Evolutionary conservation across 1,140 invertebrate species (phyloP).

Genomic region (Dreissena rostriformis): DNA sequence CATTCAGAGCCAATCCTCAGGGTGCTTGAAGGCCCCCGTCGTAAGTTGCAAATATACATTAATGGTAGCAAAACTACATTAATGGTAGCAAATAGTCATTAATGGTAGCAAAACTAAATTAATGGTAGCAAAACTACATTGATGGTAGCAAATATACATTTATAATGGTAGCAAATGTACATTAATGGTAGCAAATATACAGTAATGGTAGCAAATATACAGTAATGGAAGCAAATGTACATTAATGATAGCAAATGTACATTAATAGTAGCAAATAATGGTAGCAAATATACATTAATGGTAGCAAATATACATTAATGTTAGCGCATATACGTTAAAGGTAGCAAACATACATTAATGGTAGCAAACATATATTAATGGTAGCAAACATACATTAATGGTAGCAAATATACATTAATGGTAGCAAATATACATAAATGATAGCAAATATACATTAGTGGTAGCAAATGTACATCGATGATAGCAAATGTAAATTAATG

Average conservation of each 20-base stretch:
- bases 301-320: slow-evolving; percentile 29
- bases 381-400: slow-evolving; percentile 28
- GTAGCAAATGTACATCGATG: no score
- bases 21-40: slow-evolving; percentile 71
- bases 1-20: slow-evolving; percentile 62
- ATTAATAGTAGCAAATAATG: no score
- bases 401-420: slow-evolving; percentile 29
- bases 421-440: slow-evolving; percentile 26
- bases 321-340: no score
- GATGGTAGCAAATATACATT: slow-evolving; percentile 38
- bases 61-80: slow-evolving; percentile 33
- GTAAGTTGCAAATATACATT: slow-evolving; percentile 59
- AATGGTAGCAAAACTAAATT: no score
- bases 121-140: no score
- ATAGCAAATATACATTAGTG: background rate
- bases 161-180: slow-evolving; percentile 20
- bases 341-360: slow-evolving; percentile 28
- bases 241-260: background rate
- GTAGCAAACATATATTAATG: slow-evolving; percentile 27
- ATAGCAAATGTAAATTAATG: background rate
- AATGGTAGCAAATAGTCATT: slow-evolving; percentile 27
- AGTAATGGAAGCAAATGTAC: background rate
- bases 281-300: slow-evolving; percentile 29
- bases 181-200: slow-evolving; percentile 29
- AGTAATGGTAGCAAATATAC: slow-evolving; percentile 27